A percentile compares a stretch with the other conserved stretches of the same genome.
These are phyloP conservation scores for Octopus sinensis DNA, from an alignment of 1,140 invertebrate genomes.

Conservation along the genomic window DNA sequence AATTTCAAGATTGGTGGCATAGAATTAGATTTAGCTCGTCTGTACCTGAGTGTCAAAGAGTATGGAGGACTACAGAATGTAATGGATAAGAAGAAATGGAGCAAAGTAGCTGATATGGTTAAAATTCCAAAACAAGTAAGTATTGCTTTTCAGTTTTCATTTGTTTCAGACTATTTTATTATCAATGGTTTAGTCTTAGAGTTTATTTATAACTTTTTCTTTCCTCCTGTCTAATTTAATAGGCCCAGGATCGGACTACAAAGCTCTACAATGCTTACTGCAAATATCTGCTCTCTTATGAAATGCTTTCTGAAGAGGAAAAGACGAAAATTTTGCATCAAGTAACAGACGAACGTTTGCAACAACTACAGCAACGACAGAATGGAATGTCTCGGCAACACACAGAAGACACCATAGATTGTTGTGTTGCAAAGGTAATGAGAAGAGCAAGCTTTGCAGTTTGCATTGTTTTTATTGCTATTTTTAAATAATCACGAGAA, in stretches of 20 bases:
- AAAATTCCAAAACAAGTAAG: constrained; percentile 72
- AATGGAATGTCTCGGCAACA: not conserved
- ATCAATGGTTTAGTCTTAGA: too few species aligned
- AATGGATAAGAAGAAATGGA: constrained; percentile 87
- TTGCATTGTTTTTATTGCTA: too few species aligned
- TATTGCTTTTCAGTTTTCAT: not conserved
- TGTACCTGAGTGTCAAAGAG: constrained; percentile 81
- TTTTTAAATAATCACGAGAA: too few species aligned
- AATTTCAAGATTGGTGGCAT: constrained; percentile 74
- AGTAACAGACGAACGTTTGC: constrained; percentile 46
- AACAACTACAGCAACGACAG: not conserved
- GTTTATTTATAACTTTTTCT: too few species aligned
- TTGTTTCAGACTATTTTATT: too few species aligned
- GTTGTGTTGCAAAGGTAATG: constrained; percentile 38
- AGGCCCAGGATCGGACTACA: constrained; percentile 76
- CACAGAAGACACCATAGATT: constrained; percentile 25
- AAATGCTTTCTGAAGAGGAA: constrained; percentile 76
- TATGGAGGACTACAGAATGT: constrained; percentile 84
- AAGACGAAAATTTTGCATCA: constrained; percentile 72
- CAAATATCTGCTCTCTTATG: constrained; percentile 88
- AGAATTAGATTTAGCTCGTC: constrained; percentile 81
- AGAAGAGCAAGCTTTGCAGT: not conserved
- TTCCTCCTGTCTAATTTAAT: not conserved
- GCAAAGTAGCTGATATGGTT: constrained; percentile 82
- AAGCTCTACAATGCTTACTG: constrained; percentile 90